These are phyloP conservation scores for Megalopta genalis DNA, from an alignment of 1,140 invertebrate species.

Conservation along the genomic window DNA sequence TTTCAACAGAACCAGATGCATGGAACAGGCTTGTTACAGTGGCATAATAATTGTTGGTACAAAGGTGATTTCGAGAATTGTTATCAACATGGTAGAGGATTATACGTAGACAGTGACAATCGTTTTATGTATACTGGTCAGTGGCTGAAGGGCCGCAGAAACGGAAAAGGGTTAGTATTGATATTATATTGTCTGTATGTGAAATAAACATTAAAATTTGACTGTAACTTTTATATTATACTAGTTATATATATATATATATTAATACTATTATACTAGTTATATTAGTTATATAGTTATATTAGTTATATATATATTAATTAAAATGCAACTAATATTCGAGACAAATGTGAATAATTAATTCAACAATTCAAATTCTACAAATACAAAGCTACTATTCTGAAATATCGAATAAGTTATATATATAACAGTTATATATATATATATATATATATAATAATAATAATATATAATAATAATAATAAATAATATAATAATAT, in stretches of 20 bases:
- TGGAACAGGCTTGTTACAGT: constrained; percentile 80
- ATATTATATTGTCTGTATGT: background rate
- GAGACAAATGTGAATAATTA: no score
- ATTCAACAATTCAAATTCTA: no score
- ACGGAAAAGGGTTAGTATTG: constrained; percentile 73
- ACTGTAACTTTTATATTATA: no score
- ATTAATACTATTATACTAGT: no score
- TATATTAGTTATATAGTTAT: no score
- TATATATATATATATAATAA: no score
- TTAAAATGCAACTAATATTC: no score
- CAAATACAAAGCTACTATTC: background rate
- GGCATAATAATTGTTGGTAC: constrained; percentile 81
- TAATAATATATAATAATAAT: no score
- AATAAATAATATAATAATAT: no score
- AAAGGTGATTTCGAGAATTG: constrained; percentile 81
- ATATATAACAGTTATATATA: no score
- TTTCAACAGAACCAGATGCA: constrained; percentile 80
- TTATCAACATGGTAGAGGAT: constrained; percentile 80
- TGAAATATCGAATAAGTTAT: background rate
- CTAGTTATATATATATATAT: no score
- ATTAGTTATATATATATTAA: no score
- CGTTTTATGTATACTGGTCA: constrained; percentile 78
- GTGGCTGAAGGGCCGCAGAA: constrained; percentile 79
- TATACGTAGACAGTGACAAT: constrained; percentile 78
- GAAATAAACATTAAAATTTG: background rate